Conservation (phyloP, 1,140 invertebrate genomes). For the Diabrotica undecimpunctata region DNA sequence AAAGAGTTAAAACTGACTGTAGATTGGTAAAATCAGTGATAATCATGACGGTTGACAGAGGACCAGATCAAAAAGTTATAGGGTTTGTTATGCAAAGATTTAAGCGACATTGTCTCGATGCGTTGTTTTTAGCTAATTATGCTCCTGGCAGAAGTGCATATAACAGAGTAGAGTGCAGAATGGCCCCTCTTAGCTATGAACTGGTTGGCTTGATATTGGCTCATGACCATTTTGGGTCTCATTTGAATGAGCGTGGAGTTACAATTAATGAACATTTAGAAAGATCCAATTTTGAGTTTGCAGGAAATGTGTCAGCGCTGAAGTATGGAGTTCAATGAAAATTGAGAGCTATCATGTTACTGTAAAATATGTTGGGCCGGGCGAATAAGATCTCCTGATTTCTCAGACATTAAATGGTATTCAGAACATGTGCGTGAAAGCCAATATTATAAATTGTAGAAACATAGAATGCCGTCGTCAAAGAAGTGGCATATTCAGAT, state of each 20-base stretch:
- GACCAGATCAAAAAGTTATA: constrained; percentile 42
- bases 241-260: too few species aligned
- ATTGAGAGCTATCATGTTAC: not conserved
- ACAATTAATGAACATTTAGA: too few species aligned
- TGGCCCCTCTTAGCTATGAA: too few species aligned
- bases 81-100: constrained; percentile 25
- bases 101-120: constrained; percentile 13
- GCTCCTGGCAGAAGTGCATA: not conserved
- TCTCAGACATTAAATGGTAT: not conserved
- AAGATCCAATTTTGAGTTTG: too few species aligned
- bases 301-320: not conserved
- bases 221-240: too few species aligned
- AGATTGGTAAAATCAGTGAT: constrained; percentile 14
- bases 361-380: not conserved
- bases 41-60: constrained; percentile 40
- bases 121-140: not conserved
- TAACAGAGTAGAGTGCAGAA: too few species aligned
- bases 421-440: not conserved
- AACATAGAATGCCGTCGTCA: not conserved
- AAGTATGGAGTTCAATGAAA: not conserved
- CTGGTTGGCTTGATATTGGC: too few species aligned
- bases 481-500: not conserved
- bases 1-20: constrained; percentile 19
- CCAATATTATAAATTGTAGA: not conserved
- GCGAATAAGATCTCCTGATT: not conserved